Evolutionary conservation across 2,797 vertebrate genomes (phyloP).

Genomic region (Cichlasoma orientale): DNA sequence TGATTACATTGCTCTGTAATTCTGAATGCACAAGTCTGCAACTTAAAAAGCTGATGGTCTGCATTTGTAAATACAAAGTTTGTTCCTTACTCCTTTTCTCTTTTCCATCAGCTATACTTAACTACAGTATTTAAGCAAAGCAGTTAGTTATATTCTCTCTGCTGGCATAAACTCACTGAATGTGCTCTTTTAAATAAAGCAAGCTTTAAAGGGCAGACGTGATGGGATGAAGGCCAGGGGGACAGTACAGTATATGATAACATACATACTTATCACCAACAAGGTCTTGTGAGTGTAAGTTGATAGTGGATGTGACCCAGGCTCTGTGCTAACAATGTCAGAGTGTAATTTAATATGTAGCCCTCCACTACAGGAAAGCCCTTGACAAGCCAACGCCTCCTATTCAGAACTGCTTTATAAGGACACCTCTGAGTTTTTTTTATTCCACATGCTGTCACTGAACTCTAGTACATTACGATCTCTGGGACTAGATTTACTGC

Average conservation of each 20-base stretch:
- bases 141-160: neutral
- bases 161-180: neutral
- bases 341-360: neutral
- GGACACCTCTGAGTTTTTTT: conserved; percentile 14
- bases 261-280: conserved; percentile 24
- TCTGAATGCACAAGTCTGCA: neutral
- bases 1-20: neutral
- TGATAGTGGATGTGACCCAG: conserved; percentile 26
- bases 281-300: conserved; percentile 54
- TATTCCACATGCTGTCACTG: neutral
- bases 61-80: neutral
- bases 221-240: conserved; percentile 26
- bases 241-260: conserved; percentile 3
- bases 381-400: neutral
- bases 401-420: neutral
- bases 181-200: conserved; percentile 26
- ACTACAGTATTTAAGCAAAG: neutral
- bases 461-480: neutral
- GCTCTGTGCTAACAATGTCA: neutral
- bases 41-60: neutral
- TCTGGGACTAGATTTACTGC: neutral
- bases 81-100: neutral
- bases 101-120: neutral
- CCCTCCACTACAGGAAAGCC: conserved; percentile 7
- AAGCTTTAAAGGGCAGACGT: conserved; percentile 5